phyloP scores from a whole-genome alignment of 2,888 invertebrate genomes.

The Zeuzera pyrina region DNA sequence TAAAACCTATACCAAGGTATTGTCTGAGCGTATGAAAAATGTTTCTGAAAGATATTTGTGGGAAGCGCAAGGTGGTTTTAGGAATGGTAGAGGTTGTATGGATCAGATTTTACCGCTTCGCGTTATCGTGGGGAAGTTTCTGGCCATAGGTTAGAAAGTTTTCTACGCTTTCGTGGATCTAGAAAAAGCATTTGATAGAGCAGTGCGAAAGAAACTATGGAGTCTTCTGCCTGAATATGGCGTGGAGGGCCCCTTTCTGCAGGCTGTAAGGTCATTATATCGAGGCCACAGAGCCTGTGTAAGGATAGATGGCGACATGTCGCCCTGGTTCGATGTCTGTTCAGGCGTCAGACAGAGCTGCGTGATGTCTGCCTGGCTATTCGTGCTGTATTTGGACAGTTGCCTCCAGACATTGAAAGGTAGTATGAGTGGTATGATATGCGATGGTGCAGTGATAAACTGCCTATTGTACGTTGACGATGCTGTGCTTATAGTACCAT shows the following conservation, averaged over 20 bases:
- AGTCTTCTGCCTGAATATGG: background rate
- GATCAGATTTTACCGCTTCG: background rate
- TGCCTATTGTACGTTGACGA: slow-evolving; percentile 2
- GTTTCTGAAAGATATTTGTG: background rate
- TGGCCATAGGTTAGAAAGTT: slow-evolving; percentile 1
- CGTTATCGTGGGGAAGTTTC: background rate
- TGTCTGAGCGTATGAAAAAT: background rate
- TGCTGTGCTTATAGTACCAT: background rate
- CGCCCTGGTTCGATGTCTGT: slow-evolving; percentile 1
- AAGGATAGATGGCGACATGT: background rate
- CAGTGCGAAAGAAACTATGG: background rate
- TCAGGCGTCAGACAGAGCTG: background rate
- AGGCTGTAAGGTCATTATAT: too few species aligned
- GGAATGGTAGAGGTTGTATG: slow-evolving; percentile 3
- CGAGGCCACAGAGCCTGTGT: slow-evolving; percentile 1
- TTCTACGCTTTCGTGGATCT: slow-evolving; percentile 1
- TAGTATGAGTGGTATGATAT: background rate
- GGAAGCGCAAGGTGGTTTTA: background rate
- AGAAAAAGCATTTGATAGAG: slow-evolving; percentile 1
- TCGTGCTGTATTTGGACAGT: too few species aligned
- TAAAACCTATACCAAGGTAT: slow-evolving; percentile 1
- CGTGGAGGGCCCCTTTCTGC: background rate
- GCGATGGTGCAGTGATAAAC: background rate
- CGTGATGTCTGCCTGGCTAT: too few species aligned
- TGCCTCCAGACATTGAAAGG: too few species aligned